Base-by-base conservation (phyloP, 2,888 invertebrate genomes). In the Heliconius erato region DNA sequence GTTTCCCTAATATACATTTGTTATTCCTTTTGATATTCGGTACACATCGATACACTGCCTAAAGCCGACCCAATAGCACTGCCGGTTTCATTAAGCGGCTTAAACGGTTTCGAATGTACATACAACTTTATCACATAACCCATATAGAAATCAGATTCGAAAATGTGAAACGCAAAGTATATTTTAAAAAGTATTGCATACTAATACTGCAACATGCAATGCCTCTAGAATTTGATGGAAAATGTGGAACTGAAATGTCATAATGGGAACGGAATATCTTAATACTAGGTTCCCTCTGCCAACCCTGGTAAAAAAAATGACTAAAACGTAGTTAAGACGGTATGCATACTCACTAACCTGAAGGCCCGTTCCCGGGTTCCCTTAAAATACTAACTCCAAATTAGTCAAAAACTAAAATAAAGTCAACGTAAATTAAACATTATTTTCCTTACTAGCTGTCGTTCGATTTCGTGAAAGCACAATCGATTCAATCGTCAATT, bases 401-500 rank as follows among this genome's bases (percentile, higher is more conserved):
- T 19, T 54, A 54, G 19, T 7, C 6, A 54, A 49, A 49, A 16
- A 14, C n/a, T n/a, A 49, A 49, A 54, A 49, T 14, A 14, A 14
- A 49, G 44, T 49, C 14, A 49, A 14, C 11, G 40, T 40, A 40
- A 49, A 54, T 54, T 5, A 2, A 19, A n/a, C 12, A 5, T 59
- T 59, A 54, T 19, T 19, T 54, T 7, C 19, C 19, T 54, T 14
- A 0, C 49, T 19, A 16, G 74, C 12, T 32, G n/a, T 63, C 28
- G 59, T 74, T 74, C 59, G 59, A 59, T 32, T 74, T 59, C 35
- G n/a, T 63, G 63, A 76, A 76, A 76, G 63, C 35, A n/a, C 76
- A 63, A 76, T 76, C 63, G n/a, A 76, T 76, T 6, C 35, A 35
- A 76, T 76, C n/a, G 63, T 76, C 63, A 76, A 76, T 76, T 76